Evolutionary conservation across 2,113 vertebrate species (phyloP).

Genomic region (Prunella himalayana): DNA sequence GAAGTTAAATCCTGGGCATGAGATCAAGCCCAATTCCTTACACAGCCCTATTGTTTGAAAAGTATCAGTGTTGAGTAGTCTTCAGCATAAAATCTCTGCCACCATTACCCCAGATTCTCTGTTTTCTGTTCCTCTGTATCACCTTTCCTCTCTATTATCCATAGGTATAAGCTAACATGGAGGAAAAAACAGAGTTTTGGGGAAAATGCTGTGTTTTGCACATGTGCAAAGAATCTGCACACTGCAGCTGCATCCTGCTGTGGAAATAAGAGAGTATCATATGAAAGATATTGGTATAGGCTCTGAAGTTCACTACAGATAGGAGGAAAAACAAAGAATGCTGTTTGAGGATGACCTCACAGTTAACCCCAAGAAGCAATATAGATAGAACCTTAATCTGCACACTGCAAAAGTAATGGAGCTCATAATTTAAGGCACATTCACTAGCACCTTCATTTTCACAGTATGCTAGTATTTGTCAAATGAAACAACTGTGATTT

Average conservation of each 20-base stretch:
- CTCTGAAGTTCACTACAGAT: not conserved
- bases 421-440: not conserved
- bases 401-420: not conserved
- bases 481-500: not conserved
- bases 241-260: not conserved
- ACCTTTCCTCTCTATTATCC: not conserved
- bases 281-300: not conserved
- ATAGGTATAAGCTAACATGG: not conserved
- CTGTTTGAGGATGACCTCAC: not conserved
- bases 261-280: not conserved
- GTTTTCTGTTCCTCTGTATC: not conserved
- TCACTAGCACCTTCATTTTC: not conserved
- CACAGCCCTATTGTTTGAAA: not conserved
- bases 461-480: not conserved
- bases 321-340: not conserved
- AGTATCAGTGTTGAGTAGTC: fast-evolving
- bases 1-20: not conserved
- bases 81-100: not conserved
- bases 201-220: not conserved
- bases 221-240: not conserved
- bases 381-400: not conserved
- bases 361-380: not conserved
- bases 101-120: not conserved
- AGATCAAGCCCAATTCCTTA: not conserved
- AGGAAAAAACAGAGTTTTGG: not conserved